These are phyloP conservation scores for Palythoa heliodiscus DNA, from an alignment of 92 coral and sea anemone species.

Conservation along the genomic window DNA sequence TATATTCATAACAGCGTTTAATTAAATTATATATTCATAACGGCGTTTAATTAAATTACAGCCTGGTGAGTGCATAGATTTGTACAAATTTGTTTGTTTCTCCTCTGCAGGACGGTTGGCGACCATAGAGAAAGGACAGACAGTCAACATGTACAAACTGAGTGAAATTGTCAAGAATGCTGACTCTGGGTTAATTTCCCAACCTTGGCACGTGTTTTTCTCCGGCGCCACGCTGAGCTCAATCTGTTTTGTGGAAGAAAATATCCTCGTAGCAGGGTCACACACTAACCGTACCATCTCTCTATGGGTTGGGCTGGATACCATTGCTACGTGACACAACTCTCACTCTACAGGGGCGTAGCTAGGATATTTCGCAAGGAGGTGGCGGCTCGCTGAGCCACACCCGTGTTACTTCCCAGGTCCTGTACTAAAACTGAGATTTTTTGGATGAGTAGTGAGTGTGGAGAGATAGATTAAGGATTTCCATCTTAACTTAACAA, in stretches of 20 bases:
- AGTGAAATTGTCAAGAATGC: slow-evolving; percentile 63
- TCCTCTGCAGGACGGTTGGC: slow-evolving; percentile 76
- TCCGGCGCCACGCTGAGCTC: slow-evolving; percentile 69
- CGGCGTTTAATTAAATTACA: too few species aligned
- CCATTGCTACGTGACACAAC: slow-evolving; percentile 39
- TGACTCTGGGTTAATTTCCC: slow-evolving; percentile 67
- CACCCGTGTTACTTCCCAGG: too few species aligned
- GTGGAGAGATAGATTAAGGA: too few species aligned
- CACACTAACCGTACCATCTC: slow-evolving; percentile 75
- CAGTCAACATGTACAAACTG: slow-evolving; percentile 84
- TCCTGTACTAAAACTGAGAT: too few species aligned
- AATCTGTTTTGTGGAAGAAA: slow-evolving; percentile 76
- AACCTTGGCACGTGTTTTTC: slow-evolving; percentile 86
- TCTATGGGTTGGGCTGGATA: slow-evolving; percentile 88
- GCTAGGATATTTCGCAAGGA: too few species aligned
- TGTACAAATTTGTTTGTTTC: background rate
- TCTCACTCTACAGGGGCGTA: too few species aligned
- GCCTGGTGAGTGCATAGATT: too few species aligned
- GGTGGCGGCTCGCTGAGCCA: too few species aligned
- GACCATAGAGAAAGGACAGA: slow-evolving; percentile 80
- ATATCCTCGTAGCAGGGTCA: slow-evolving; percentile 80
- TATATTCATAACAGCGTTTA: too few species aligned
- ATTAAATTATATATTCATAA: too few species aligned
- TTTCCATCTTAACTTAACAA: too few species aligned
- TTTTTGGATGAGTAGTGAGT: too few species aligned